Conservation (phyloP, 2,888 invertebrate genomes). For the Agonopterix subpropinquella region DNA sequence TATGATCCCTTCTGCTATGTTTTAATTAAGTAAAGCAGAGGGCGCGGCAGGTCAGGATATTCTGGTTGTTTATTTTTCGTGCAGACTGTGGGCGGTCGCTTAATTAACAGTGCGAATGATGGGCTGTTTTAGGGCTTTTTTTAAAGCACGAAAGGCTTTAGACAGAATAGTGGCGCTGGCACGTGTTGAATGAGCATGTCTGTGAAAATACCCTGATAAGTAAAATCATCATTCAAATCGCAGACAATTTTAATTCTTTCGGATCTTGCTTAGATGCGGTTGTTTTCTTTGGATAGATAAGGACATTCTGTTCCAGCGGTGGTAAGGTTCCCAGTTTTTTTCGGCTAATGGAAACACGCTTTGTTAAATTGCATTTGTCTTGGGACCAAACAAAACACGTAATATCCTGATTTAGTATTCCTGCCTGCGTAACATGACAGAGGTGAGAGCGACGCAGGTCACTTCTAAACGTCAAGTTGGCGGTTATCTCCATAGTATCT, state of each 20-base stretch:
- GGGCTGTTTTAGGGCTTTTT: constrained; percentile 46
- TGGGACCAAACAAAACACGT: too few species aligned
- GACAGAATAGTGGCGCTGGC: constrained; percentile 31
- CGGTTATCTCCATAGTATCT: too few species aligned
- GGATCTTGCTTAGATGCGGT: too few species aligned
- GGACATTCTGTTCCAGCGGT: too few species aligned
- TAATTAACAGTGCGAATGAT: constrained; percentile 69
- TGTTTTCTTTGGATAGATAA: too few species aligned
- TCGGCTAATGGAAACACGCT: too few species aligned
- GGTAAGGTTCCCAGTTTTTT: too few species aligned
- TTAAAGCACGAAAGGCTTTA: constrained; percentile 33
- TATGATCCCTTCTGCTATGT: constrained; percentile 9
- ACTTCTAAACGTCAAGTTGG: too few species aligned
- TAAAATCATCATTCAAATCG: not conserved
- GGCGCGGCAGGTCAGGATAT: constrained; percentile 28
- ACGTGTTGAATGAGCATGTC: constrained; percentile 26
- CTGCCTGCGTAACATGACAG: too few species aligned
- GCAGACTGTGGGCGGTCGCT: constrained; percentile 39
- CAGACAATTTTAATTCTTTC: not conserved
- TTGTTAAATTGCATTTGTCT: too few species aligned
- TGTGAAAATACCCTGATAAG: constrained; percentile 11
- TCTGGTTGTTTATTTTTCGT: constrained; percentile 49
- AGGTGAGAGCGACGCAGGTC: too few species aligned
- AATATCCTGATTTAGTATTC: too few species aligned
- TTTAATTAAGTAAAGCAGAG: constrained; percentile 9